phyloP scores from a whole-genome alignment of 2,113 vertebrate genomes.

The Chloropsis cyanopogon region DNA sequence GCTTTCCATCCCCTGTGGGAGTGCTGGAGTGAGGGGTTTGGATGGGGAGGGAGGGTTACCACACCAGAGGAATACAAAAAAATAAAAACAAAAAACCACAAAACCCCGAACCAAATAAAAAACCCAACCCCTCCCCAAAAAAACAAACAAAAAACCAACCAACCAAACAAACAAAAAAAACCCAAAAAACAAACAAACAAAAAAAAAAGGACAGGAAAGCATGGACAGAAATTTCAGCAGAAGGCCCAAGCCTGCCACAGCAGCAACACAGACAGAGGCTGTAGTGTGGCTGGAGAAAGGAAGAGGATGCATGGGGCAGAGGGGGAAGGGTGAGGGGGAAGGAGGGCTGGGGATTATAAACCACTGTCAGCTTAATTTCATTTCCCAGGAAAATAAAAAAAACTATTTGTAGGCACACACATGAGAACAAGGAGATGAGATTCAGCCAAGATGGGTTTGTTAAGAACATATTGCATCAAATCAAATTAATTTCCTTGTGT shows the following conservation, averaged over 20 bases:
- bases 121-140: too few relatives aligned
- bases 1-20: conserved; percentile 2
- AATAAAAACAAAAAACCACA: too few relatives aligned
- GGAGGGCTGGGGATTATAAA: conserved; percentile 18
- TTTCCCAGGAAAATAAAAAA: conserved; percentile 35
- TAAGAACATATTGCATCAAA: conserved; percentile 26
- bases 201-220: not conserved
- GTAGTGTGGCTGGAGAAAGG: not conserved
- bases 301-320: not conserved
- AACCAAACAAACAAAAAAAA: too few relatives aligned
- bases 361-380: conserved; percentile 25
- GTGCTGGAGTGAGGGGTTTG: not conserved
- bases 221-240: conserved; percentile 8
- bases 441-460: not conserved
- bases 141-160: too few relatives aligned
- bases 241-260: not conserved
- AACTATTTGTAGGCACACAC: not conserved
- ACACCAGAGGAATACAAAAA: not conserved
- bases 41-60: not conserved
- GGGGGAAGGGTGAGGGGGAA: not conserved
- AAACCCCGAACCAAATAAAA: too few relatives aligned
- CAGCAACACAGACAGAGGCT: not conserved
- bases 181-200: not conserved
- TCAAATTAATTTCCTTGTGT: conserved; percentile 29
- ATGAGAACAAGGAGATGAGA: conserved; percentile 22